Conservation (phyloP, 2,888 invertebrate genomes). For the Sabellastarte sp. region DNA sequence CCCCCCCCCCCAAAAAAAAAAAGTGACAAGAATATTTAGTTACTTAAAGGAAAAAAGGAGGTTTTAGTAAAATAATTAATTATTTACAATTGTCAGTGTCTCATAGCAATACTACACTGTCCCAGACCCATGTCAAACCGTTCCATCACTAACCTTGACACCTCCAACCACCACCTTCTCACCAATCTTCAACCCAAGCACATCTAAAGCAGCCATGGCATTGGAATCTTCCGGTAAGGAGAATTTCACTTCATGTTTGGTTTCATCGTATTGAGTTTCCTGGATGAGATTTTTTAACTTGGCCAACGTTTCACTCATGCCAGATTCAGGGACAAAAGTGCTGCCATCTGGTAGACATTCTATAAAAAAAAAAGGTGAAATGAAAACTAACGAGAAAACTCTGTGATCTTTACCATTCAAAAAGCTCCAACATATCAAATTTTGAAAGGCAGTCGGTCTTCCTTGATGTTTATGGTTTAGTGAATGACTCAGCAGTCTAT, state of each 20-base stretch:
- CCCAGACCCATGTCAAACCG: too few species aligned
- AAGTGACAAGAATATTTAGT: too few species aligned
- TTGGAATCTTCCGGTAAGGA: constrained; percentile 7
- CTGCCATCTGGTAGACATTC: constrained; percentile 60
- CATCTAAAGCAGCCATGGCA: constrained; percentile 53
- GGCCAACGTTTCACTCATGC: constrained; percentile 53
- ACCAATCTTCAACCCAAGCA: constrained; percentile 59
- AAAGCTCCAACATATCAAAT: background rate
- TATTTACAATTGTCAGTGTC: too few species aligned
- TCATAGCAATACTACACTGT: too few species aligned
- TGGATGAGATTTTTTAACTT: constrained; percentile 55
- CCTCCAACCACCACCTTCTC: constrained; percentile 60
- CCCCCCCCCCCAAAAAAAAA: too few species aligned
- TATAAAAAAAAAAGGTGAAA: constrained; percentile 28
- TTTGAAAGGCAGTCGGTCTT: too few species aligned
- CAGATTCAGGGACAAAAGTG: constrained; percentile 55
- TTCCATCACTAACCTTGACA: too few species aligned
- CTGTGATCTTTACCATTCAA: background rate
- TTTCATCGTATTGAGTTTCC: constrained; percentile 25
- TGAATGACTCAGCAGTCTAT: too few species aligned
- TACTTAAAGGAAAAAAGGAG: too few species aligned
- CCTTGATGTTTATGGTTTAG: too few species aligned
- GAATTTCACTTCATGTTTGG: too few species aligned
- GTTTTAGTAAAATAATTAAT: too few species aligned
- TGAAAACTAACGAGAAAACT: constrained; percentile 4